These are phyloP conservation scores for Drosophila mettleri DNA, from an alignment of 2,888 invertebrate species.

Conservation along the genomic window DNA sequence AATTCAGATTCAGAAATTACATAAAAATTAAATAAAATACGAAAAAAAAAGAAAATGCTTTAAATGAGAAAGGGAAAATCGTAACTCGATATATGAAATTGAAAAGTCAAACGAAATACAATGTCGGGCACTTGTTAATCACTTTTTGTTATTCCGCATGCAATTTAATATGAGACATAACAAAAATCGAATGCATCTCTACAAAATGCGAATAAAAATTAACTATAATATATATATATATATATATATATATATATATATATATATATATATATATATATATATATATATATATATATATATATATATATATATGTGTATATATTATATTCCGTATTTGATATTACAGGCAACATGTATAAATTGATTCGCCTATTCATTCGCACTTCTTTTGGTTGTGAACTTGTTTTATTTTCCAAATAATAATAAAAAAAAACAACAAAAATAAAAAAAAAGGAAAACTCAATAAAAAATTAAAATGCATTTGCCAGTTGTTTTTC, in stretches of 20 bases:
- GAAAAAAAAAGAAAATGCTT: constrained; percentile 32
- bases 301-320: constrained; percentile 1
- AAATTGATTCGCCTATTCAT: constrained; percentile 75
- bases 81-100: constrained; percentile 55
- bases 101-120: constrained; percentile 42
- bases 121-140: constrained; percentile 59
- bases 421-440: constrained; percentile 31
- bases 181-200: constrained; percentile 30
- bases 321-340: constrained; percentile 10
- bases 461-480: constrained; percentile 44
- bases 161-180: constrained; percentile 51
- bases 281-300: constrained; percentile 2
- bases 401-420: constrained; percentile 59
- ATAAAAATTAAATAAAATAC: constrained; percentile 7
- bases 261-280: constrained; percentile 1
- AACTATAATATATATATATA: constrained; percentile 9
- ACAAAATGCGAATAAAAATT: constrained; percentile 35
- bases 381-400: constrained; percentile 74
- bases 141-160: constrained; percentile 69
- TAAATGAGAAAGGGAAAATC: constrained; percentile 33
- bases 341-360: constrained; percentile 51
- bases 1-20: constrained; percentile 26
- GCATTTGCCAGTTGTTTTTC: constrained; percentile 28
- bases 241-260: neutral
- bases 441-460: constrained; percentile 29